Base-by-base conservation (phyloP, 1,140 invertebrate genomes). In the Bathynomus jamesi region DNA sequence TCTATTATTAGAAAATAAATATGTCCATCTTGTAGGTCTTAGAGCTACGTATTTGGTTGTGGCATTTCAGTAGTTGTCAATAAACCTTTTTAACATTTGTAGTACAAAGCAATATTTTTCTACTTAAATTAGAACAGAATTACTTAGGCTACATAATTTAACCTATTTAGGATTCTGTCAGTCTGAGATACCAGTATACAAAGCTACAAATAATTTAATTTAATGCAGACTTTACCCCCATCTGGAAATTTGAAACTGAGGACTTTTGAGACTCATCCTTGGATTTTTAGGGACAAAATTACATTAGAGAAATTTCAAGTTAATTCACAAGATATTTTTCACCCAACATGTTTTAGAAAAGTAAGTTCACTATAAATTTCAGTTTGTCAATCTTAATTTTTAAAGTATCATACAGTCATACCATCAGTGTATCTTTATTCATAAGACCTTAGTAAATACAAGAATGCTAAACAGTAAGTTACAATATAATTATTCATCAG, bases 181-280 rank as follows among this genome's bases (percentile, higher is more conserved):
- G 11, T 21, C 8, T 4, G n/a, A n/a, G n/a, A n/a, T n/a, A n/a
- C n/a, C n/a, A n/a, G n/a, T n/a, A n/a, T n/a, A 4, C 24, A 65
- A 24, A 24, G n/a, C 7, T 4, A 27, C 60, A 25, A 1, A 13
- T 24, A 21, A 27, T 2, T 25, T 28, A 4, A 64, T 11, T 67
- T 63, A 7, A 53, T 67, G 13, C 71, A 76, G 75, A 66, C 29
- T 28, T 67, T 76, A 10, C 27, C 21, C 25, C 71, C 72, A 3
- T 53, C 64, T 3, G 62, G 31, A 5, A 4, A 31, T 1, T 71
- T 66, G 3, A 67, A 73, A 25, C 29, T 76, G 10, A 76, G 68
- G 61, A 76, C 75, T 2, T 74, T 61, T 11, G 75, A 73, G 7
- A 65, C 72, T n/a, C 75, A 76, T 29, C 75, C 75, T 0, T 76